A percentile compares a stretch with the other conserved stretches of the same genome.
Conservation (phyloP, 92 coral and sea anemone genomes). For the Paragorgia papillata region DNA sequence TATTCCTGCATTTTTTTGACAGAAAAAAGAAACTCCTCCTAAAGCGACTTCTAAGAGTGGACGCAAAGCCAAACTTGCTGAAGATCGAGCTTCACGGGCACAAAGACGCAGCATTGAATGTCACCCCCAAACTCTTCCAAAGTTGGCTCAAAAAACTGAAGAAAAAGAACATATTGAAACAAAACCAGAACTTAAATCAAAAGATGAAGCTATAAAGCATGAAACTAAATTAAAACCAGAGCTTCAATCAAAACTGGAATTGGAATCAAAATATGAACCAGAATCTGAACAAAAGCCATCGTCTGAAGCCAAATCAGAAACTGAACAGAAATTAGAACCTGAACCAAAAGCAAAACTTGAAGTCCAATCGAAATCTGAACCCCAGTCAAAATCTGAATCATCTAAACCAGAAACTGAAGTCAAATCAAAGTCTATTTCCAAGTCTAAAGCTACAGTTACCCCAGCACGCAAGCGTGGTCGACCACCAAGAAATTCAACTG, state of each 20-base stretch:
- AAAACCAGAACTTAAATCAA: not conserved
- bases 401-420: not conserved
- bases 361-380: too few species aligned
- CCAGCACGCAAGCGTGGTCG: conserved; percentile 15
- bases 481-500: not conserved
- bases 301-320: too few species aligned
- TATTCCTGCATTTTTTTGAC: too few species aligned
- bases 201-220: not conserved
- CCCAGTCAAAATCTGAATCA: too few species aligned
- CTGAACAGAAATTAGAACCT: too few species aligned
- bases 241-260: too few species aligned
- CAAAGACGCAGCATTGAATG: conserved; percentile 74
- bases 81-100: conserved; percentile 92
- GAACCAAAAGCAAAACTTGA: too few species aligned
- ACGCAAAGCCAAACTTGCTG: conserved; percentile 73
- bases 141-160: conserved; percentile 11
- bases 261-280: too few species aligned
- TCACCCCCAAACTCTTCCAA: conserved; percentile 12
- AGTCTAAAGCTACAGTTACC: not conserved
- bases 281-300: too few species aligned
- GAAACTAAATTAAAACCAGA: too few species aligned
- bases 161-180: not conserved
- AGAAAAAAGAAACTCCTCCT: conserved; percentile 2
- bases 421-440: not conserved
- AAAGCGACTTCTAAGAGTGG: not conserved